phyloP scores from a whole-genome alignment of 53 echinoderm and acorn worm genomes.

The Astropecten irregularis region DNA sequence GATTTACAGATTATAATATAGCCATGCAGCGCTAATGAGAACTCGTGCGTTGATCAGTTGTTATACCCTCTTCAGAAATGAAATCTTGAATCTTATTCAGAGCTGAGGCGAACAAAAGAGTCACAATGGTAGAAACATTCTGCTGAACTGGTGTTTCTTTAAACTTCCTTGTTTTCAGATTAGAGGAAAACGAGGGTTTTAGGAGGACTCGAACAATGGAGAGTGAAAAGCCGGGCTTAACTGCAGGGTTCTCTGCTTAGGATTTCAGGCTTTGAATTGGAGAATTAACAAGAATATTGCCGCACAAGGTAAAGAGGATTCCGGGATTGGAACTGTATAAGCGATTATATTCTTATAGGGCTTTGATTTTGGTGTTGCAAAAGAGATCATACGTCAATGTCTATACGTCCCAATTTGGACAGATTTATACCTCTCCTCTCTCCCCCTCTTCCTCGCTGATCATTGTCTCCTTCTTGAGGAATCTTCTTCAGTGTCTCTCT shows the following conservation, averaged over 20 bases:
- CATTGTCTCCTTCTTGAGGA: background rate
- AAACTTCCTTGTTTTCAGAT: constrained; percentile 39
- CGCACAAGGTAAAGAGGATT: constrained; percentile 24
- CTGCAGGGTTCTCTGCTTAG: too few species aligned
- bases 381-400: constrained; percentile 5
- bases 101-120: background rate
- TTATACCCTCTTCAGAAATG: background rate
- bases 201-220: background rate
- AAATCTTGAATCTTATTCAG: background rate
- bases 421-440: too few species aligned
- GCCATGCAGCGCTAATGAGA: constrained; percentile 22
- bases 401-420: constrained; percentile 11
- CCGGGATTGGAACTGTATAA: background rate
- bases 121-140: constrained; percentile 27
- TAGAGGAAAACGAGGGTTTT: background rate
- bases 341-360: constrained; percentile 30
- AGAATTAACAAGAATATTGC: constrained; percentile 25
- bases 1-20: constrained; percentile 24
- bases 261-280: constrained; percentile 17
- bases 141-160: constrained; percentile 10
- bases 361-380: constrained; percentile 24
- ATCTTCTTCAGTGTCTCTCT: background rate
- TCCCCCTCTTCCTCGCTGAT: background rate
- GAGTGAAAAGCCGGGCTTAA: background rate
- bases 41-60: constrained; percentile 23